phyloP scores from a whole-genome alignment of 2,797 vertebrate genomes.

The Gallinago nigripennis region DNA sequence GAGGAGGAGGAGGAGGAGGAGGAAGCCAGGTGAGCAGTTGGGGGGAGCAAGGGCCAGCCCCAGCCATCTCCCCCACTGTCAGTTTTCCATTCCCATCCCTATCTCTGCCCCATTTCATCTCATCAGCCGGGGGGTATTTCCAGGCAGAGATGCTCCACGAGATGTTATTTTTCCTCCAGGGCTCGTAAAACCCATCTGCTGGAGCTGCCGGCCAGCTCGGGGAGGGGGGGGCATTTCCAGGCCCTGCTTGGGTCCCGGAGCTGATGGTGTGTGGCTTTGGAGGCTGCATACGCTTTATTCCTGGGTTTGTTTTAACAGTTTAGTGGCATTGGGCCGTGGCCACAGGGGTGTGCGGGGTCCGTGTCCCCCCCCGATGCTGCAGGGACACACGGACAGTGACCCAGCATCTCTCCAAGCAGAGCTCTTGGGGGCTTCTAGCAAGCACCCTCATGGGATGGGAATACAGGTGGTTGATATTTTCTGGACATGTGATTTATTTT shows the following conservation, averaged over 20 bases:
- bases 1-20: neutral
- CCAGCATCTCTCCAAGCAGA: neutral
- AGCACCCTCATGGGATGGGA: rapidly evolving
- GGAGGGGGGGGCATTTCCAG: neutral
- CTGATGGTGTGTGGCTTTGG: neutral
- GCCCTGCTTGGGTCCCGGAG: neutral
- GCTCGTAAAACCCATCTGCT: slow-evolving; percentile 46
- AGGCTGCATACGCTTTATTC: neutral
- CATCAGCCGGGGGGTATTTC: neutral
- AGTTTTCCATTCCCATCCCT: neutral
- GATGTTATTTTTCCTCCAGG: slow-evolving; percentile 1
- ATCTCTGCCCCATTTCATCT: neutral
- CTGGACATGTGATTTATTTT: neutral
- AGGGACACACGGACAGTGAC: neutral
- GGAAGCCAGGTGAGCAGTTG: neutral
- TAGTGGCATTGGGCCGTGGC: neutral
- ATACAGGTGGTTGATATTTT: neutral
- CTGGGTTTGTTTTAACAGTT: slow-evolving; percentile 8
- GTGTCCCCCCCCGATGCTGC: neutral
- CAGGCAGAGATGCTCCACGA: neutral
- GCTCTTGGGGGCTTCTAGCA: neutral
- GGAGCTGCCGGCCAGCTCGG: neutral
- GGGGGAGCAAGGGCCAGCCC: neutral
- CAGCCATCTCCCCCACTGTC: neutral
- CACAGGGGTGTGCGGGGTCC: neutral